phyloP scores from a whole-genome alignment of 2,113 vertebrate genomes.

The Limanda limanda region DNA sequence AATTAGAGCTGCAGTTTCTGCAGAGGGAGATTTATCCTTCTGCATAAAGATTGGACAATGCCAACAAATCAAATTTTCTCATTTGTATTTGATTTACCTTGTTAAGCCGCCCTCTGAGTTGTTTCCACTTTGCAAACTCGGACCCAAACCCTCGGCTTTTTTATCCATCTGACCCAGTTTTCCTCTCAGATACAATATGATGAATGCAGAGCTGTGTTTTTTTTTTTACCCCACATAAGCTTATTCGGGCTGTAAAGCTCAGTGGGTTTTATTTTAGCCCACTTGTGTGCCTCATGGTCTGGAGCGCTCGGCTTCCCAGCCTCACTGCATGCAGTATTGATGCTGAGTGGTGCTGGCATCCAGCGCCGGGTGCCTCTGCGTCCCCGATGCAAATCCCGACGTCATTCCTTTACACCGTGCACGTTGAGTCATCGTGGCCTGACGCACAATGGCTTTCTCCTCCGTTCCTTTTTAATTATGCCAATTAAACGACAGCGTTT shows the following conservation, averaged over 20 bases:
- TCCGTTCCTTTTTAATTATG: constrained; percentile 61
- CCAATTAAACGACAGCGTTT: constrained; percentile 63
- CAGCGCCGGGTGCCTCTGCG: constrained; percentile 50
- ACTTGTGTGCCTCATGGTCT: constrained; percentile 65
- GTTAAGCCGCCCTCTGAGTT: constrained; percentile 14
- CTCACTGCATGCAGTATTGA: constrained; percentile 74
- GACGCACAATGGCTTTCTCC: constrained; percentile 36
- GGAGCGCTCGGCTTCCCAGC: constrained; percentile 63
- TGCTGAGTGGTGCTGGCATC: constrained; percentile 70
- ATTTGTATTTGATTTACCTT: not conserved
- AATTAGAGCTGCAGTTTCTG: not conserved
- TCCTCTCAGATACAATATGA: constrained; percentile 59
- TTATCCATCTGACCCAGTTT: constrained; percentile 74
- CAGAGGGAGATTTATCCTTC: constrained; percentile 2
- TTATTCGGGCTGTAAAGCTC: constrained; percentile 65
- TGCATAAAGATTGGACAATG: not conserved
- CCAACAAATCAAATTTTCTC: constrained; percentile 5
- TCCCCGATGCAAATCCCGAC: constrained; percentile 49
- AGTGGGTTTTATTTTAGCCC: constrained; percentile 74
- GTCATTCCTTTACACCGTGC: constrained; percentile 36
- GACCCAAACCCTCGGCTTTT: constrained; percentile 36
- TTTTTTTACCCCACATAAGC: constrained; percentile 45
- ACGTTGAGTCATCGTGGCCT: constrained; percentile 50
- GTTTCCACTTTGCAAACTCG: constrained; percentile 47
- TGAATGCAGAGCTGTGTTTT: constrained; percentile 55